These are phyloP conservation scores for Blennius ocellaris DNA, from an alignment of 2,113 vertebrate genomes.

Conservation along the genomic window DNA sequence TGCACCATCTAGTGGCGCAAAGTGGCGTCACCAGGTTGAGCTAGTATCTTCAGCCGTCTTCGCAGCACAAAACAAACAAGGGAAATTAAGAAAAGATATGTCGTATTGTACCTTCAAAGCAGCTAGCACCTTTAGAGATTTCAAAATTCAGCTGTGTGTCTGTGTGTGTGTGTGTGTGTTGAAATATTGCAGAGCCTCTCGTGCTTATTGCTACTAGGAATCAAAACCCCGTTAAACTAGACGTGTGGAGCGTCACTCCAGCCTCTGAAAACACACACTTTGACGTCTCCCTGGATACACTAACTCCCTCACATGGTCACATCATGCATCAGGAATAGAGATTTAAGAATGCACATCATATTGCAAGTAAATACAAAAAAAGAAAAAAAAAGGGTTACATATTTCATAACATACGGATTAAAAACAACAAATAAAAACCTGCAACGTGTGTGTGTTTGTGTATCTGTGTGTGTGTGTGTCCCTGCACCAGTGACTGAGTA, in stretches of 20 bases:
- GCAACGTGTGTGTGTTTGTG: neutral
- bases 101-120: conserved; percentile 18
- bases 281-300: conserved; percentile 6
- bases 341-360: conserved; percentile 41
- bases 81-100: too few species aligned
- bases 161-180: conserved; percentile 30
- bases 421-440: conserved; percentile 2
- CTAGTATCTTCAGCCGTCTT: too few species aligned
- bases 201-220: conserved; percentile 73
- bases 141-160: conserved; percentile 9
- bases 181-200: conserved; percentile 37
- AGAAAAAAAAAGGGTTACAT: conserved; percentile 16
- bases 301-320: neutral
- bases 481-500: conserved; percentile 18
- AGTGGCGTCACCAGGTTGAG: too few species aligned
- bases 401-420: conserved; percentile 4
- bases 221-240: neutral
- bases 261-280: conserved; percentile 16
- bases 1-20: too few species aligned
- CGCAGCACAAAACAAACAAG: too few species aligned
- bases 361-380: conserved; percentile 54
- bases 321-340: conserved; percentile 27
- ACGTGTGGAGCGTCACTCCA: neutral
- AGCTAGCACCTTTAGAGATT: conserved; percentile 62
- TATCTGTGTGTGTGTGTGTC: conserved; percentile 15